A percentile compares a stretch with the other conserved stretches of the same genome.
These are phyloP conservation scores for Orbicella faveolata DNA, from an alignment of 64 coral and sea anemone species.

Conservation along the genomic window DNA sequence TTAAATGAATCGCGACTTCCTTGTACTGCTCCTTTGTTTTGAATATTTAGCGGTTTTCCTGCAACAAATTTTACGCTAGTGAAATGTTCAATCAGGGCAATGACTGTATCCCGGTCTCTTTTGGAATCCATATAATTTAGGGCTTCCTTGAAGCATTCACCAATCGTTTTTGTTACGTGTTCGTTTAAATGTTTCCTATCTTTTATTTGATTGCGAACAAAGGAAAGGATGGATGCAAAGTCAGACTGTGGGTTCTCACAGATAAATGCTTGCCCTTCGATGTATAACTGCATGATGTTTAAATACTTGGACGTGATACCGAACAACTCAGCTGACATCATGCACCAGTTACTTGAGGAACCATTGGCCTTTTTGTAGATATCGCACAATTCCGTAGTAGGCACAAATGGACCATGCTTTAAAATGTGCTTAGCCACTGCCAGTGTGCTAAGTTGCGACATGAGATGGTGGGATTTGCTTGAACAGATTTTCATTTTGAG, in stretches of 20 bases:
- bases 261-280: constrained; percentile 40
- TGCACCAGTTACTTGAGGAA: neutral
- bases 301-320: constrained; percentile 14
- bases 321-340: constrained; percentile 30
- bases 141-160: constrained; percentile 44
- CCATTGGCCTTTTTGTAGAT: constrained; percentile 26
- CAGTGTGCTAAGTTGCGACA: constrained; percentile 20
- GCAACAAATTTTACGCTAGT: constrained; percentile 2
- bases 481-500: constrained; percentile 10
- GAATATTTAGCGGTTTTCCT: neutral
- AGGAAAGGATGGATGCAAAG: constrained; percentile 19
- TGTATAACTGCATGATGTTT: constrained; percentile 33
- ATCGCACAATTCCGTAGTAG: constrained; percentile 29
- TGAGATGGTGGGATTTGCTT: neutral
- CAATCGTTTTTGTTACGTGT: constrained; percentile 12
- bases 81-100: neutral
- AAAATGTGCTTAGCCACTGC: constrained; percentile 30
- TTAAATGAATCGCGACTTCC: constrained; percentile 71
- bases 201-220: constrained; percentile 1
- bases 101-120: constrained; percentile 21
- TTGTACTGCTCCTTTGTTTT: constrained; percentile 45
- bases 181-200: neutral
- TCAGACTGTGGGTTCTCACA: constrained; percentile 36
- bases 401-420: constrained; percentile 42
- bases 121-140: constrained; percentile 32